Evolutionary conservation across 2,888 invertebrate species (phyloP), one percentile per base, ranked within the genome.

Genomic region (Cenopis cana): DNA sequence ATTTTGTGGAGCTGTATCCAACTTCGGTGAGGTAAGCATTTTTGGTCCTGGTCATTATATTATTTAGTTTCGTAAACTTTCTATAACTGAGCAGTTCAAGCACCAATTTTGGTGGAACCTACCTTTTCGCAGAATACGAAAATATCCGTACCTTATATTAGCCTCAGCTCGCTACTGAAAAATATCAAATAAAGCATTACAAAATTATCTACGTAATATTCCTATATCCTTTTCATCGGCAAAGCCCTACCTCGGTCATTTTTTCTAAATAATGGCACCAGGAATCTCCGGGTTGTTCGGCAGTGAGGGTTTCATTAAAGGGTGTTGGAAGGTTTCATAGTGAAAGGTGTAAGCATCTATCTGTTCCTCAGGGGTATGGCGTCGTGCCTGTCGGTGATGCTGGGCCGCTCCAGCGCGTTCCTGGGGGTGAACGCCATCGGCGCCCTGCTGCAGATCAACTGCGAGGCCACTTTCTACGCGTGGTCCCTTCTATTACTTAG

Each of bases 351-450:
- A 5, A 59, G 12, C 29, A 17, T 49, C 12, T 18, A 6, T 29
- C 20, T 18, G 18, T 57, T 52, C 78, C 76, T 2, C 83, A 95
- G 95, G 76, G 96, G 95, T 0, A 94, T 95, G 85, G 95, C 95
- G 0, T 94, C 96, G 1, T 95, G 95, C 75, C 83, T 95, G 33
- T 94, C 95, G 1, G 94, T 95, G 76, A 95, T 95, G 87, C 85
- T 95, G 70, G 96, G 96, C 2, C 90, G 96, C 68, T 84, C 95
- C 14, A 95, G 95, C 24, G 95, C 96, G 0, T 95, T 95, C 78
- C 81, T 94, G 0, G 95, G 95, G 18, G 96, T 95, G 74, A 88
- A 95, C 69, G 90, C 94, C 0, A 95, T 96, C 71, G 96, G 96
- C 5, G 91, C 94, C 54, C 89, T 95, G 12, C 93, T 96, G 76